These are phyloP conservation scores for Hydrolagus affinis DNA, from an alignment of 2,113 vertebrate genomes.

Conservation along the genomic window DNA sequence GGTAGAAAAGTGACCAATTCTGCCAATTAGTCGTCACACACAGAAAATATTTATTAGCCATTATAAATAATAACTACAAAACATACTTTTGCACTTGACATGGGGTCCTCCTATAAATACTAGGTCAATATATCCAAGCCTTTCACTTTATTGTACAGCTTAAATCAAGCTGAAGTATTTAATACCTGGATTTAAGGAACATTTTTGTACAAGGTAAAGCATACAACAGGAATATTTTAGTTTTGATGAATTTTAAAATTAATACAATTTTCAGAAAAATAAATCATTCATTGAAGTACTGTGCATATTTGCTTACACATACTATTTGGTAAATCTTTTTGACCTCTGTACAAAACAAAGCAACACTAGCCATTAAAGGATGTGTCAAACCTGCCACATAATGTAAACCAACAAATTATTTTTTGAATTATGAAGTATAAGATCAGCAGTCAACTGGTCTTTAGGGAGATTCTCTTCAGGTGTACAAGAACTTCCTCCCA, in stretches of 20 bases:
- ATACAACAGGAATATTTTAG: background rate
- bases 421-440: conserved; percentile 28
- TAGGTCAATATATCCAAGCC: background rate
- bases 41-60: conserved; percentile 10
- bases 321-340: conserved; percentile 3
- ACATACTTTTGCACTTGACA: conserved; percentile 13
- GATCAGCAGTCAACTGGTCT: conserved; percentile 30
- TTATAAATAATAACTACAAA: conserved; percentile 7
- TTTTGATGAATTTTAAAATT: conserved; percentile 12
- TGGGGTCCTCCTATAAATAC: background rate
- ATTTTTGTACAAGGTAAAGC: background rate
- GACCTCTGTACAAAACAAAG: conserved; percentile 18
- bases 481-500: conserved; percentile 7
- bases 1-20: background rate
- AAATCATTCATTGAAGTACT: background rate
- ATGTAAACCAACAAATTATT: conserved; percentile 30
- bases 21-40: background rate
- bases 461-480: conserved; percentile 28
- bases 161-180: background rate
- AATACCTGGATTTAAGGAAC: background rate
- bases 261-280: background rate
- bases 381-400: conserved; percentile 27
- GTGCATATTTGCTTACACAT: background rate
- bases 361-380: conserved; percentile 12
- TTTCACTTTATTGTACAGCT: background rate